A percentile compares a stretch with the other conserved stretches of the same genome.
Evolutionary conservation across 2,113 vertebrate species (phyloP).

Genomic region (Hyla sarda): DNA sequence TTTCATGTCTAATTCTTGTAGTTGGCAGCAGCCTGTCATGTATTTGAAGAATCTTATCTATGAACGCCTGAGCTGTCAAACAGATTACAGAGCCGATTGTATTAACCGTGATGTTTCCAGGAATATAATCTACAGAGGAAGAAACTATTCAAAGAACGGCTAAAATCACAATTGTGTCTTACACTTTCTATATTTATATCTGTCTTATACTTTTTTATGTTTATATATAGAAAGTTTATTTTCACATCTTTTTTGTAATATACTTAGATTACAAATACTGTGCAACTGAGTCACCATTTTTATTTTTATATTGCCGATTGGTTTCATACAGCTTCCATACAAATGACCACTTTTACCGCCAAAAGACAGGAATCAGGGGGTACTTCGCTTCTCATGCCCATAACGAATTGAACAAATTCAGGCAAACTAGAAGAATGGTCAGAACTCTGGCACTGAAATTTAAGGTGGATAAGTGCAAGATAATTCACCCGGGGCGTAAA

Average conservation of each 20-base stretch:
- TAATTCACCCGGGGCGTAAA: no score
- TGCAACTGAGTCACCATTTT: neutral
- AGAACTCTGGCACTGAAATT: no score
- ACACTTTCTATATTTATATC: neutral
- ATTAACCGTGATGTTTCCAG: constrained; percentile 1
- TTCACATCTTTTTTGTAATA: neutral
- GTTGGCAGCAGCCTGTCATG: neutral
- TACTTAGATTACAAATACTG: neutral
- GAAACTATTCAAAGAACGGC: constrained; percentile 8
- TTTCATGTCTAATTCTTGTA: constrained; percentile 41
- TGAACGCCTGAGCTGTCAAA: neutral
- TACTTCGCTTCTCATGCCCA: neutral
- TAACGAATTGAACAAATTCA: neutral
- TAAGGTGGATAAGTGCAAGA: no score
- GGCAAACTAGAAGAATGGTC: no score
- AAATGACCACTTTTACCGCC: no score
- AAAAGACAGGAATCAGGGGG: neutral
- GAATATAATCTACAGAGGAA: neutral
- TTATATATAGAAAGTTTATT: neutral
- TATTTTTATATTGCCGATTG: neutral
- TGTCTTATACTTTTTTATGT: neutral
- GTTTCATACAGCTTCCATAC: neutral
- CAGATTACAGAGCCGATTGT: constrained; percentile 35
- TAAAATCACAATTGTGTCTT: neutral
- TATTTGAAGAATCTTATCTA: constrained; percentile 40